Base-by-base conservation (phyloP, 1,140 invertebrate species). In the Drosophila gunungcola region DNA sequence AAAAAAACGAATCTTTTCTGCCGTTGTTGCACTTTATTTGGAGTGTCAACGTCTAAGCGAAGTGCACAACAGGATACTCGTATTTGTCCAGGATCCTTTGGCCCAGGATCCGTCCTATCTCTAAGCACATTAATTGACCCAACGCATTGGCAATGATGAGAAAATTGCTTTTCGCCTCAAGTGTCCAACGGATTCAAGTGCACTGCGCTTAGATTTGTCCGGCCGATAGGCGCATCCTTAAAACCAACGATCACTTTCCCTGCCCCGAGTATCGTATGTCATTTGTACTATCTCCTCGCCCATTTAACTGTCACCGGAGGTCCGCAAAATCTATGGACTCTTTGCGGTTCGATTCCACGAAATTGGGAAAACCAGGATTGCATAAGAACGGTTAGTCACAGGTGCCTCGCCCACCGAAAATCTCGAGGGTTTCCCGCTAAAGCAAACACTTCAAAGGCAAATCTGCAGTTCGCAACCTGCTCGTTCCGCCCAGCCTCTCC, bases 1-100 rank as follows among this genome's bases (percentile, higher is more conserved):
- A 89, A 89, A 69, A 54, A 60, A 74, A 45, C 5, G 76, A 83
- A 88, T 80, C 79, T 76, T 67, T 82, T 82, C 63, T 69, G 68
- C 76, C 39, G 70, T 82, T 81, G 64, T 83, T 83, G 79, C 83
- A 83, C 83, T 86, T 88, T 88, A 89, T 74, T 89, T 89, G 64
- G 80, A 89, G 85, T 89, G 84, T 89, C 84, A 89, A 89, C 84
- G 64, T 64, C 68, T 41, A 54, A 81, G 70, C 65, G 72, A 83
- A 80, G 68, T 67, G 73, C 80, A 72, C 81, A 80, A 85, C 81
- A 80, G 82, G 82, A 86, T 84, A 84, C 80, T 86, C 77, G 72
- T 73, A 46, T 48, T 45, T 51, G 60, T 54, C 41, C 39, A 29
- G 42, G 58, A 78, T 74, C 60, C 80, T 54, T 48, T 61, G 52